phyloP scores from a whole-genome alignment of 2,797 vertebrate genomes.

The Hemitrygon akajei region DNA sequence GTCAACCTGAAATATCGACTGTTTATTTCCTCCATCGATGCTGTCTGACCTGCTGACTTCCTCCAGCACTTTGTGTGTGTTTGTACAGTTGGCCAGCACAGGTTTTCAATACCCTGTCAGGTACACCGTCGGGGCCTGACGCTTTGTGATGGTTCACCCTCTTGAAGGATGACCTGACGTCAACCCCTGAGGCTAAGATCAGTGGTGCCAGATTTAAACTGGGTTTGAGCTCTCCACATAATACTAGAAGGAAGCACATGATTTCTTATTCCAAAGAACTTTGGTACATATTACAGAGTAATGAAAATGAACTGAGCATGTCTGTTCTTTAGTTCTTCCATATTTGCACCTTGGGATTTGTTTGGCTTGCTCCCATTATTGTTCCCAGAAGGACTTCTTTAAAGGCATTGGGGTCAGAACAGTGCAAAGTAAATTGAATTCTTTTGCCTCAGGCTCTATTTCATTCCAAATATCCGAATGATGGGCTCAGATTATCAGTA shows the following conservation, averaged over 20 bases:
- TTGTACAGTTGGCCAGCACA: too few species aligned
- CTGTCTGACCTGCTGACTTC: too few species aligned
- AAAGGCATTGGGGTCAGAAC: neutral
- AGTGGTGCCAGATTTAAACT: too few species aligned
- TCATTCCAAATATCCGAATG: neutral
- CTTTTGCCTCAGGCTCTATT: neutral
- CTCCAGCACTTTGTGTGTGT: too few species aligned
- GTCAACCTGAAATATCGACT: too few species aligned
- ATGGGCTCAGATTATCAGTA: neutral
- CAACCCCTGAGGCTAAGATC: too few species aligned
- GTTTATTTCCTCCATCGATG: too few species aligned
- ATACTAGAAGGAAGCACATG: neutral
- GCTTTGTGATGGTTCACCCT: too few species aligned
- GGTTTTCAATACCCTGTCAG: too few species aligned
- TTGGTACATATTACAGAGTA: neutral
- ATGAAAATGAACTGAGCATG: neutral
- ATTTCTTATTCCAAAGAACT: neutral
- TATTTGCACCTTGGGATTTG: slow-evolving; percentile 1
- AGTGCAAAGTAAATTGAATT: neutral
- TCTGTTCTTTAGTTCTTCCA: neutral
- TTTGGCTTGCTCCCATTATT: neutral
- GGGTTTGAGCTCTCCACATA: neutral
- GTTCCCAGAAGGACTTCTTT: neutral
- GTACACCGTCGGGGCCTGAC: too few species aligned
- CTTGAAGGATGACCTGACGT: too few species aligned